Evolutionary conservation across 2,797 vertebrate genomes (phyloP), one percentile per base, ranked within the genome.

Genomic region (Gephyroberyx darwinii): DNA sequence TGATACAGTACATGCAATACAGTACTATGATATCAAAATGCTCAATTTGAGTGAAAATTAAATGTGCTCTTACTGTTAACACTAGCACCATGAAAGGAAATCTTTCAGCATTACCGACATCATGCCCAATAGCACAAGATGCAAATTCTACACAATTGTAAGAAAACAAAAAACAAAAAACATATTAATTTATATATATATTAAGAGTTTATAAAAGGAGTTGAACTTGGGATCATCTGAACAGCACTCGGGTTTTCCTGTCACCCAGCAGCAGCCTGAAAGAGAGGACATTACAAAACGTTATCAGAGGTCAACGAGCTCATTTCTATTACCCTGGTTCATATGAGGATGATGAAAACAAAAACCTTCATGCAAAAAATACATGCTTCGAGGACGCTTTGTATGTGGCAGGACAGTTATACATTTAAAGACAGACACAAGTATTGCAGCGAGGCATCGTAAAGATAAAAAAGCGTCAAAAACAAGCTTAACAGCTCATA

Each of bases 191-290:
- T n/a, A n/a, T 26, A 2, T 2, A 26, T 26, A 26, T 26, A 26
- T 26, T 26, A 26, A 26, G 26, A 26, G 26, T 26, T 26, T 26
- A 26, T 2, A 26, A 26, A 26, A 26, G 26, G 26, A 26, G 37
- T 60, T 26, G 41, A 60, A 45, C 14, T 22, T 22, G 0, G 12
- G 8, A 17, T 86, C 48, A 87, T 62, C 78, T 87, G 52, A 87
- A 78, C 71, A 89, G 10, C 48, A 89, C 54, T 1, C 89, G 77
- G 12, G 60, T 78, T 53, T 82, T 85, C 63, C 74, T 75, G 63
- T 90, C 89, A 45, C 89, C 89, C 60, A 90, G 43, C 76, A 90
- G 60, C 43, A 91, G 56, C 71, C 89, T 90, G 68, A 74, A 65
- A 64, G 13, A 63, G 10, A 56, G 63, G 0, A 63, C 14, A 22